Conservation (phyloP, 2,797 vertebrate species). For the Coilia nasus region DNA sequence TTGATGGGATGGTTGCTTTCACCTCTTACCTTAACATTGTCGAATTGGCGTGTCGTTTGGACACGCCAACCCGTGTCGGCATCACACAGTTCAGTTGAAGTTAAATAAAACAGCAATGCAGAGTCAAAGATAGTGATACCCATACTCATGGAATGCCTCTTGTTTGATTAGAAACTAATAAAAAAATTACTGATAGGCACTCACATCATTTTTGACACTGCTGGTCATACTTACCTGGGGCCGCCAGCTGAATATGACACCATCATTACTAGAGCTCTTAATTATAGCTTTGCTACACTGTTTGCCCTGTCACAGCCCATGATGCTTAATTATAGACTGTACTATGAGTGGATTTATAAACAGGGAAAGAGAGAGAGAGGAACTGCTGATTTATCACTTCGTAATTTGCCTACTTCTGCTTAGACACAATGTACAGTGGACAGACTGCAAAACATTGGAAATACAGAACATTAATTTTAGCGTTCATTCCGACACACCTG, state of each 20-base stretch:
- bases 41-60: too few species aligned
- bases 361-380: not conserved
- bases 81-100: too few species aligned
- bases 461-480: not conserved
- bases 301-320: not conserved
- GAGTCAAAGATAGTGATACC: too few species aligned
- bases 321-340: not conserved
- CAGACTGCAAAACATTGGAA: not conserved
- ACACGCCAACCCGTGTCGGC: too few species aligned
- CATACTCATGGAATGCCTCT: too few species aligned
- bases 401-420: not conserved
- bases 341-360: not conserved
- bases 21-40: too few species aligned
- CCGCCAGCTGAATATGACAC: not conserved
- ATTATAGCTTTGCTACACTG: not conserved
- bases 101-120: too few species aligned
- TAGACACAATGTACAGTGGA: not conserved
- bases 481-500: not conserved
- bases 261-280: not conserved
- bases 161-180: too few species aligned
- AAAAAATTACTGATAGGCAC: not conserved
- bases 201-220: not conserved
- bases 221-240: not conserved
- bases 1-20: too few species aligned
- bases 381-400: not conserved